Percentiles rank a stretch among this genome's conserved stretches.
Evolutionary conservation across 2,888 invertebrate species (phyloP).

Genomic region (Erynnis tages): DNA sequence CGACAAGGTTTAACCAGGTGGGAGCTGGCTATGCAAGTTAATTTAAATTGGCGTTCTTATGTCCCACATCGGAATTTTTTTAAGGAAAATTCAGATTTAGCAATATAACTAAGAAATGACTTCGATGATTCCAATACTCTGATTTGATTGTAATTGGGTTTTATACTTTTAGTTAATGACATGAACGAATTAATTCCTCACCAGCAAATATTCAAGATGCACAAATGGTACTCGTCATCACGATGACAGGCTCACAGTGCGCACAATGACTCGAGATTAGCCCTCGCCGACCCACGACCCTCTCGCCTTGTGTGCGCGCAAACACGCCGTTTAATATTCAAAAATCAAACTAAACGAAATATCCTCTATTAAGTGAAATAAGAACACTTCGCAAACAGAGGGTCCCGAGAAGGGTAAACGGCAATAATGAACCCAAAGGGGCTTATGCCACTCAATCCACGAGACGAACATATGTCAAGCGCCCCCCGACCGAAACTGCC

Average conservation of each 20-base stretch:
- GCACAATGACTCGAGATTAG: slow-evolving; percentile 18
- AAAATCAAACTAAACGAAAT: slow-evolving; percentile 42
- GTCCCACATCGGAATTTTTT: too few species aligned
- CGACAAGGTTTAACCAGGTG: too few species aligned
- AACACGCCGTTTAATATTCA: slow-evolving; percentile 36
- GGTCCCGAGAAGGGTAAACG: slow-evolving; percentile 59
- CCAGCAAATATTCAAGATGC: slow-evolving; percentile 9
- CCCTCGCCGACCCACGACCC: slow-evolving; percentile 1
- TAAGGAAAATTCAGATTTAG: too few species aligned
- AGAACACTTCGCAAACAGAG: slow-evolving; percentile 66
- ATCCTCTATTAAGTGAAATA: slow-evolving; percentile 54
- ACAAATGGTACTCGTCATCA: slow-evolving; percentile 1
- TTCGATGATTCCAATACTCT: too few species aligned
- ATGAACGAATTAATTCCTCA: too few species aligned
- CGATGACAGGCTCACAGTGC: slow-evolving; percentile 7
- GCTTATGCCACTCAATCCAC: slow-evolving; percentile 74
- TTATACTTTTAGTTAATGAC: too few species aligned
- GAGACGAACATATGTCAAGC: slow-evolving; percentile 72
- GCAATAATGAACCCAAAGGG: slow-evolving; percentile 74
- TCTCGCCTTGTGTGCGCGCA: slow-evolving; percentile 17
- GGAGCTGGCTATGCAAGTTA: too few species aligned
- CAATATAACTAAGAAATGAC: too few species aligned
- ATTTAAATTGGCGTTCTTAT: too few species aligned
- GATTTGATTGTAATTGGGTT: too few species aligned
- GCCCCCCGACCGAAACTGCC: slow-evolving; percentile 43